These are phyloP conservation scores for Ips nitidus DNA, from an alignment of 1,140 invertebrate species.

Conservation along the genomic window DNA sequence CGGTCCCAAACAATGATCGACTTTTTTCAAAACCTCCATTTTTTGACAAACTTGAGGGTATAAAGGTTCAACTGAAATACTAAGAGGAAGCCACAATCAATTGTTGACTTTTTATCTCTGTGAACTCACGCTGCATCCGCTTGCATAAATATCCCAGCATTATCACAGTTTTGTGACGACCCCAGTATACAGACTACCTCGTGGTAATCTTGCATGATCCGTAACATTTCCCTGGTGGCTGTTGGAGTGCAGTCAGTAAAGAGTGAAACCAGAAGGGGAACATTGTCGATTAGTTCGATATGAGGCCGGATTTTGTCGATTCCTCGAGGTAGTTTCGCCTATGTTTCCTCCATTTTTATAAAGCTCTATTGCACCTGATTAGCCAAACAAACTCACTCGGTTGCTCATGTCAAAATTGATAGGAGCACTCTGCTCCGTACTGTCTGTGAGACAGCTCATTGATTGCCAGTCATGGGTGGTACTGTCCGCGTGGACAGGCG, in stretches of 20 bases:
- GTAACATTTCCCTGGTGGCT: conserved; percentile 86
- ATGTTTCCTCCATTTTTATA: conserved; percentile 15
- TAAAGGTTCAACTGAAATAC: conserved; percentile 87
- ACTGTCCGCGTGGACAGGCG: conserved; percentile 54
- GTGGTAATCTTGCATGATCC: conserved; percentile 95
- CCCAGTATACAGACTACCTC: conserved; percentile 91
- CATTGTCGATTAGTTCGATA: conserved; percentile 93
- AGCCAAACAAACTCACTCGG: conserved; percentile 58
- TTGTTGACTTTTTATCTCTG: background rate
- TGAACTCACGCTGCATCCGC: conserved; percentile 81
- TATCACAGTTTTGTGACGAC: conserved; percentile 83
- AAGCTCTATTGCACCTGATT: background rate
- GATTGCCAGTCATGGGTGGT: conserved; percentile 71
- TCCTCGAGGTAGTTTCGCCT: conserved; percentile 92
- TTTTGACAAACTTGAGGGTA: conserved; percentile 88
- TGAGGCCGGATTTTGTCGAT: conserved; percentile 97
- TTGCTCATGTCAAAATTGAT: conserved; percentile 92
- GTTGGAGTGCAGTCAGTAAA: conserved; percentile 94
- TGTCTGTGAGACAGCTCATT: conserved; percentile 80
- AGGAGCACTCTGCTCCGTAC: conserved; percentile 84
- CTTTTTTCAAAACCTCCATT: conserved; percentile 58
- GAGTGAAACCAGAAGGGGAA: conserved; percentile 91
- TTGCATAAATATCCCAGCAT: conserved; percentile 90
- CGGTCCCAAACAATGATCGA: conserved; percentile 64
- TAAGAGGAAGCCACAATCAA: conserved; percentile 49